Evolutionary conservation across 2,113 vertebrate genomes (phyloP), one percentile per base, ranked within the genome.

Genomic region (Nycticryphes semicollaris): DNA sequence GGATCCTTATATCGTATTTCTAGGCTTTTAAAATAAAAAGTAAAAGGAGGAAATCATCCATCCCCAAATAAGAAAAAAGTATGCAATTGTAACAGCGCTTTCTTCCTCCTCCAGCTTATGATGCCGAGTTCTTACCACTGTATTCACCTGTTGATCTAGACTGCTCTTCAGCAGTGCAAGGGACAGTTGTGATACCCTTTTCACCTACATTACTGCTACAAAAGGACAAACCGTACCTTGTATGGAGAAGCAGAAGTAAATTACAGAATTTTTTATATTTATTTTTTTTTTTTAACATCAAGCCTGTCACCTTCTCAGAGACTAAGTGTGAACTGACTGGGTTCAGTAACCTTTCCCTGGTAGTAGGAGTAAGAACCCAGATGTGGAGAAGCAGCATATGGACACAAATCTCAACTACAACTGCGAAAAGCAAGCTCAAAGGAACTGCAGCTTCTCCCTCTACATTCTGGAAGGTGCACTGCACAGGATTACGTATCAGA

Each of bases 41-140:
- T 24, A 54, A 45, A 74, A 80, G 28, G 35, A 91, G 4, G 43
- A 90, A 90, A 60, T 7, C 1, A 33, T 47, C 7, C 25, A 35
- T 54, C 43, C 68, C 27, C 41, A 82, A 84, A 8, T 57, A 82
- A 78, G 53, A 78, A 62, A 64, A 48, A 51, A 69, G 28, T 63
- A 68, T 59, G 54, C 41, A 53, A 33, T 22, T 0, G 0, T 74
- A 74, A 70, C 0, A 80, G 41, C 7, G 56, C 17, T 39, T 80
- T 37, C 27, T 35, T 64, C 43, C 12, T 87, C 37, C 28, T 83
- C 43, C 75, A 92, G 35, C 18, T 64, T 47, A n/a, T 19, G 47
- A 79, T 67, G 13, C 21, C 0, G 3, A 79, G 66, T 90, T 91
- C 47, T 24, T 56, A 68, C 33, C 59, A 43, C 1, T 72, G 56